Percentiles rank a stretch among this genome's conserved stretches.
Conservation (phyloP, 2,888 invertebrate species). For the Machimus rusticus region DNA sequence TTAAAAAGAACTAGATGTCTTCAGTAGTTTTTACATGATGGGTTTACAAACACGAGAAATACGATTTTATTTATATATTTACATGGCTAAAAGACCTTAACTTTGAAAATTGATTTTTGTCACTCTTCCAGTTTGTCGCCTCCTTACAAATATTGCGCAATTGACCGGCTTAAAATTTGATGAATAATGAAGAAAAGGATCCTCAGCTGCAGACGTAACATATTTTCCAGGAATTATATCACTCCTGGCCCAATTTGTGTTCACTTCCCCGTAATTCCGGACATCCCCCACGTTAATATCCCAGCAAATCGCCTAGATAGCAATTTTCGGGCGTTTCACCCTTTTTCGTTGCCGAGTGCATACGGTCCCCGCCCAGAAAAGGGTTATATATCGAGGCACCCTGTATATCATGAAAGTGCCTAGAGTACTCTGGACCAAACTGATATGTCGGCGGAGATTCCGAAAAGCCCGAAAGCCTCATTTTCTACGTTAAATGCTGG, state of each 20-base stretch:
- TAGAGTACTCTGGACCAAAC: conserved; percentile 4
- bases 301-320: conserved; percentile 2
- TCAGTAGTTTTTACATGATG: no score
- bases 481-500: conserved; percentile 36
- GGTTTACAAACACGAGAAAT: no score
- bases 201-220: background rate
- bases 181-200: background rate
- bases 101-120: background rate
- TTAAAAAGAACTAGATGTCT: no score
- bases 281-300: background rate
- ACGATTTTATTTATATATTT: no score
- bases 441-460: conserved; percentile 33
- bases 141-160: background rate
- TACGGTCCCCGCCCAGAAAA: background rate
- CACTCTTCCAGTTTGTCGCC: background rate
- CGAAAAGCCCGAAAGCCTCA: conserved; percentile 26
- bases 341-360: conserved; percentile 1
- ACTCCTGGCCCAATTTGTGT: conserved; percentile 1
- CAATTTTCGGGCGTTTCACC: conserved; percentile 7
- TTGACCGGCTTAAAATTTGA: background rate
- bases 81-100: background rate
- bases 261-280: background rate
- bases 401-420: background rate
- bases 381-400: background rate
- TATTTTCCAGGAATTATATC: background rate